A percentile compares a stretch with the other conserved stretches of the same genome.
phyloP scores from a whole-genome alignment of 2,888 invertebrate species.

The Petrolisthes cinctipes region DNA sequence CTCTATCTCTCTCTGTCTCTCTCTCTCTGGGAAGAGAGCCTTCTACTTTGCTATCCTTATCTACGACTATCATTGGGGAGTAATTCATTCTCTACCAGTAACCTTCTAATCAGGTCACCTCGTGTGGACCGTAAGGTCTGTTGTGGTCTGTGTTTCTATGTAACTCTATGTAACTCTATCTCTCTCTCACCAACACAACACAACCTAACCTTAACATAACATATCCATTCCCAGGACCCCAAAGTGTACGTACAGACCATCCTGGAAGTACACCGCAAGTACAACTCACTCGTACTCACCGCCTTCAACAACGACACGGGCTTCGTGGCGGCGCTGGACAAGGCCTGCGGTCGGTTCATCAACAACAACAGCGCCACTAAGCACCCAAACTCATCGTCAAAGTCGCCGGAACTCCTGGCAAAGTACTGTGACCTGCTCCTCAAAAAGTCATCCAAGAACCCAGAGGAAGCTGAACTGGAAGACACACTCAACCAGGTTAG shows the following conservation, averaged over 20 bases:
- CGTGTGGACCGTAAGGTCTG: too few species aligned
- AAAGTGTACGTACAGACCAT: slow-evolving; percentile 97
- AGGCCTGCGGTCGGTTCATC: slow-evolving; percentile 97
- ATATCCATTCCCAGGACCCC: slow-evolving; percentile 83
- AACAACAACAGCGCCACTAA: slow-evolving; percentile 96
- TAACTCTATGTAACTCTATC: too few species aligned
- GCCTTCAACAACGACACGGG: slow-evolving; percentile 98
- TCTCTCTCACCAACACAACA: too few species aligned
- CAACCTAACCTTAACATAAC: neutral
- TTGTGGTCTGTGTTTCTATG: too few species aligned
- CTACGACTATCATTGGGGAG: too few species aligned
- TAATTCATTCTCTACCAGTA: too few species aligned
- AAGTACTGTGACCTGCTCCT: slow-evolving; percentile 97
- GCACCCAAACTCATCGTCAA: slow-evolving; percentile 81
- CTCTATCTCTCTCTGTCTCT: too few species aligned
- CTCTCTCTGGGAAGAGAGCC: too few species aligned
- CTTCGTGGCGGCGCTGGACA: slow-evolving; percentile 95
- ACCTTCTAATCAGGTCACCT: too few species aligned
- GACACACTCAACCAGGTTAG: slow-evolving; percentile 98
- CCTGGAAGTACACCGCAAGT: slow-evolving; percentile 96
- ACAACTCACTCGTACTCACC: slow-evolving; percentile 91
- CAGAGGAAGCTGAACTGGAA: slow-evolving; percentile 97
- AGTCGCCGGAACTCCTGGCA: slow-evolving; percentile 96
- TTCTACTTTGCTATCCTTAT: too few species aligned
- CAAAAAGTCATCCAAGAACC: slow-evolving; percentile 98